A percentile compares a stretch with the other conserved stretches of the same genome.
Conservation (phyloP, 1,140 invertebrate species). For the Musca domestica region DNA sequence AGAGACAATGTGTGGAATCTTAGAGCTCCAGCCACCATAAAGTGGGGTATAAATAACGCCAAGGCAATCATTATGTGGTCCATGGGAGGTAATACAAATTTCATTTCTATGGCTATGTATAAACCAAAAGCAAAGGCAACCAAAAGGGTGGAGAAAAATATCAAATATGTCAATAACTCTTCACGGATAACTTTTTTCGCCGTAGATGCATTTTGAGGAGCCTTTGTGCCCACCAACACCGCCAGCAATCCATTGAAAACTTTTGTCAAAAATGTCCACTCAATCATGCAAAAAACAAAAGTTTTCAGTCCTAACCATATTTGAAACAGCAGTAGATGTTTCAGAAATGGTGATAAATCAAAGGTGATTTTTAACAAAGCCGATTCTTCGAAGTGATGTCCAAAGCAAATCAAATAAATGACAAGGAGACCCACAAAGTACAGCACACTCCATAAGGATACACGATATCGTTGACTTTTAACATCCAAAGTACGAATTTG, state of each 20-base stretch:
- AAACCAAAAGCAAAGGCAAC: conserved; percentile 29
- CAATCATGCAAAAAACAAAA: conserved; percentile 34
- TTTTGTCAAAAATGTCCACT: conserved; percentile 23
- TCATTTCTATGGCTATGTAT: conserved; percentile 46
- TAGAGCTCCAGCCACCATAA: conserved; percentile 35
- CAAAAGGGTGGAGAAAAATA: conserved; percentile 39
- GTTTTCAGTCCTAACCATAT: conserved; percentile 37
- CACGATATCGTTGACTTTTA: conserved; percentile 31
- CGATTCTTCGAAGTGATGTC: conserved; percentile 37
- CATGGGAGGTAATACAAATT: conserved; percentile 41
- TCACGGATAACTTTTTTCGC: background rate
- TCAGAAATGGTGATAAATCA: conserved; percentile 41
- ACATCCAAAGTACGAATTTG: conserved; percentile 41
- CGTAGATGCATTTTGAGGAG: background rate
- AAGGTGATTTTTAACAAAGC: conserved; percentile 34
- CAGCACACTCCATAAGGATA: conserved; percentile 31
- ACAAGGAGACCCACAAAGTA: conserved; percentile 33
- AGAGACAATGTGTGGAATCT: conserved; percentile 33
- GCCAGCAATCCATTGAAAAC: conserved; percentile 28
- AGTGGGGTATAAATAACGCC: conserved; percentile 42
- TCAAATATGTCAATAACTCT: conserved; percentile 28
- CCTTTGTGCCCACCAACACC: background rate
- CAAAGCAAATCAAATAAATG: conserved; percentile 37
- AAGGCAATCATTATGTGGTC: conserved; percentile 38
- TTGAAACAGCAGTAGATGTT: conserved; percentile 33